Conservation (phyloP, 2,797 vertebrate genomes). For the Pogonophryne albipinna region DNA sequence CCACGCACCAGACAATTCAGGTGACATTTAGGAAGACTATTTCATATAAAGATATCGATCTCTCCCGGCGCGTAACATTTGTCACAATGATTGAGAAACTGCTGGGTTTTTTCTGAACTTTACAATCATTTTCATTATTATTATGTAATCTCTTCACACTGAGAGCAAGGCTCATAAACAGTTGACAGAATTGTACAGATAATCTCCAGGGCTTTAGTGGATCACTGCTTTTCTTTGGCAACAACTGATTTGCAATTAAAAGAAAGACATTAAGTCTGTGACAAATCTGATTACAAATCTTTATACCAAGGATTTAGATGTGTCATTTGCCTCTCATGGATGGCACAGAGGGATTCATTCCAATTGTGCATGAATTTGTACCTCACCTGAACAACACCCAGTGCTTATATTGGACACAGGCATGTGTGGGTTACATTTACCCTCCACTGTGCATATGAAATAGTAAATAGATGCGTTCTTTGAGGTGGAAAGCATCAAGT, state of each 20-base stretch:
- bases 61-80: conserved; percentile 39
- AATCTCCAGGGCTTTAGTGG: conserved; percentile 43
- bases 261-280: conserved; percentile 28
- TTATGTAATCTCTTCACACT: conserved; percentile 21
- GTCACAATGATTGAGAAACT: conserved; percentile 7
- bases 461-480: conserved; percentile 66
- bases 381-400: conserved; percentile 12
- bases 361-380: conserved; percentile 2
- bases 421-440: conserved; percentile 40
- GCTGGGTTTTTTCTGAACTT: background rate
- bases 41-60: conserved; percentile 62
- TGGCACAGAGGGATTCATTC: background rate
- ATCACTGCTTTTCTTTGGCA: conserved; percentile 37
- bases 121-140: conserved; percentile 8
- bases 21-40: conserved; percentile 77
- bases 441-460: conserved; percentile 54
- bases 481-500: conserved; percentile 65
- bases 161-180: conserved; percentile 31
- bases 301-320: conserved; percentile 34
- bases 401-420: conserved; percentile 21
- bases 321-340: conserved; percentile 6
- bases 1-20: conserved; percentile 54
- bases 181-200: conserved; percentile 37
- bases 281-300: conserved; percentile 25
- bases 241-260: conserved; percentile 27